phyloP scores from a whole-genome alignment of 2,113 vertebrate genomes.

The Clupea harengus region DNA sequence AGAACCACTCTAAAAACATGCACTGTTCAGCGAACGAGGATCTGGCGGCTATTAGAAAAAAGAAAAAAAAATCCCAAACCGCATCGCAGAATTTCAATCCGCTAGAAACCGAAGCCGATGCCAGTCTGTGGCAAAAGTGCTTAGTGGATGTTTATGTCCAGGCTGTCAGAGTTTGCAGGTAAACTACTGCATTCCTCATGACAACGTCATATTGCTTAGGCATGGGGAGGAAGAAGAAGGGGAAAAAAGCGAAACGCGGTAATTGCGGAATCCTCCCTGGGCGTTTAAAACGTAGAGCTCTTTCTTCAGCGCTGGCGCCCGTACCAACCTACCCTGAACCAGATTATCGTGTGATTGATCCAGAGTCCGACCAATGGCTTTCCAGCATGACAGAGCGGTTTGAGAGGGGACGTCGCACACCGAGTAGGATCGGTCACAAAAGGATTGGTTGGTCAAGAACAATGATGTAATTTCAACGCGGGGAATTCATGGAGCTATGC shows the following conservation, averaged over 20 bases:
- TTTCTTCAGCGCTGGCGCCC: slow-evolving; percentile 41
- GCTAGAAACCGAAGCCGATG: not conserved
- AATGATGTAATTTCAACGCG: slow-evolving; percentile 58
- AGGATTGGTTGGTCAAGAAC: slow-evolving; percentile 43
- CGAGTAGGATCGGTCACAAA: not conserved
- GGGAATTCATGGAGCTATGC: slow-evolving; percentile 37
- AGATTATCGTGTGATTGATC: slow-evolving; percentile 55
- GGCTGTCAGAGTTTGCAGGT: slow-evolving; percentile 55
- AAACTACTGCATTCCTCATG: slow-evolving; percentile 53
- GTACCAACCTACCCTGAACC: slow-evolving; percentile 59
- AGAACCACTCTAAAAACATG: not conserved
- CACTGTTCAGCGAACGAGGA: not conserved
- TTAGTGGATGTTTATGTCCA: not conserved
- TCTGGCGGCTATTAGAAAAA: slow-evolving; percentile 17
- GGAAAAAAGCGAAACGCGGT: slow-evolving; percentile 42
- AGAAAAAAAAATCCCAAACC: slow-evolving; percentile 4
- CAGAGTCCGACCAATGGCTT: slow-evolving; percentile 54
- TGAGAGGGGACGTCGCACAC: not conserved
- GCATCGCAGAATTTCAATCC: slow-evolving; percentile 24
- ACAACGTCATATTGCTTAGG: slow-evolving; percentile 53
- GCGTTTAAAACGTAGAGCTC: slow-evolving; percentile 58
- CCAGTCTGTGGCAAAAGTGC: slow-evolving; percentile 17
- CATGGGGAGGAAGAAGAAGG: slow-evolving; percentile 30
- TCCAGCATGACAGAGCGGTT: not conserved
- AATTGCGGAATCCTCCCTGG: slow-evolving; percentile 54